Evolutionary conservation across 2,113 vertebrate genomes (phyloP).

Genomic region (Arenaria interpres): DNA sequence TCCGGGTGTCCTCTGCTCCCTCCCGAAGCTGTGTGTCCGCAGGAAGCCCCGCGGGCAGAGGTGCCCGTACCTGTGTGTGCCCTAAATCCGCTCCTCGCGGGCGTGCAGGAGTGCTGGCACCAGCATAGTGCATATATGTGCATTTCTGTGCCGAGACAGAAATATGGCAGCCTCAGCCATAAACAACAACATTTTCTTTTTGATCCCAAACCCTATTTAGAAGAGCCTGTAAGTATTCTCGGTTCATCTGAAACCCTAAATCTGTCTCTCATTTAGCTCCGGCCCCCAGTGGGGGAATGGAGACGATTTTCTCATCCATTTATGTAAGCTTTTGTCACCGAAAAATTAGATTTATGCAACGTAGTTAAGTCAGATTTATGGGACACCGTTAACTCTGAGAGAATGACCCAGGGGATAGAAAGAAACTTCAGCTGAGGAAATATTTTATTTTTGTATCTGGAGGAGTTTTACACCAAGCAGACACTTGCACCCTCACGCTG

Average conservation of each 20-base stretch:
- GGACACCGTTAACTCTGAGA: not conserved
- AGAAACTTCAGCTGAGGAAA: slow-evolving; percentile 16
- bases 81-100: fast-evolving
- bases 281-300: not conserved
- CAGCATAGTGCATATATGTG: not conserved
- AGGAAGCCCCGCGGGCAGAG: not conserved
- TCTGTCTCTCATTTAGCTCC: slow-evolving; percentile 17
- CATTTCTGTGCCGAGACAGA: not conserved
- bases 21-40: not conserved
- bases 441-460: slow-evolving; percentile 58
- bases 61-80: not conserved
- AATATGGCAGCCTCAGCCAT: not conserved
- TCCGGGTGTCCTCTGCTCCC: fast-evolving
- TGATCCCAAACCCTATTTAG: not conserved
- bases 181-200: not conserved
- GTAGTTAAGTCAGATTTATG: slow-evolving; percentile 46
- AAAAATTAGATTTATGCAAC: slow-evolving; percentile 13
- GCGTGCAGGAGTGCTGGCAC: not conserved
- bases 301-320: not conserved
- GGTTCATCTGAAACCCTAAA: slow-evolving; percentile 29
- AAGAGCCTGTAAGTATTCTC: not conserved
- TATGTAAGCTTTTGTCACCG: slow-evolving; percentile 58
- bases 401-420: slow-evolving; percentile 29
- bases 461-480: slow-evolving; percentile 51
- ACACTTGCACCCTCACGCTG: not conserved